Evolutionary conservation across 2,888 invertebrate genomes (phyloP), one percentile per base, ranked within the genome.

Genomic region (Netelia virgata): DNA sequence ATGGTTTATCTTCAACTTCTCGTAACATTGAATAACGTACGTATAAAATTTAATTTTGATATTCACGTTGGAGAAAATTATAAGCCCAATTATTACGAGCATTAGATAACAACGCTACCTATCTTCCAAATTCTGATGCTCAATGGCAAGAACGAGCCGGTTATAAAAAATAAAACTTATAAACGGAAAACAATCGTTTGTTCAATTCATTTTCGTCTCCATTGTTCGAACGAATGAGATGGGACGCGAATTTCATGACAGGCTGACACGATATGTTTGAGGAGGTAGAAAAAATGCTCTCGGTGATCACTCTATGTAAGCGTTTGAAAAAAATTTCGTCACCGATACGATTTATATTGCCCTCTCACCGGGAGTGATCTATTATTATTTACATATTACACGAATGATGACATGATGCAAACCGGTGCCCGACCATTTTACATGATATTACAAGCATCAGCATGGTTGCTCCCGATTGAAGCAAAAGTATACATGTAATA

Each of bases 361-460:
- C 70, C 57, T 57, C 53, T 14, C 59, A 75, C 50, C 53, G 16
- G 69, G 57, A 70, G 79, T 41, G 64, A 11, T 82, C 75, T 70
- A 57, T 28, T 69, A 50, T 70, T 83, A 80, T 83, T 61, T 79
- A 81, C 81, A 81, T 43, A 61, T 70, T 79, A 79, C 70, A 79
- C 75, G 70, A 55, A 66, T 75, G 18, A 72, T 79, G 70, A 63
- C 66, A 55, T 66, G 41, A 70, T 77, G 76, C 43, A 59, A 79
- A 72, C 70, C 41, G 70, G 59, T 75, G 70, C 70, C 61, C 47
- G 75, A 83, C 70, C 69, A 78, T 74, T 61, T 83, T 70, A 57
- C 70, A 76, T 50, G 61, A 80, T 80, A 75, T 72, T 72, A 72
- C 75, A 80, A 83, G 79, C 83, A 68, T 82, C 66, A 75, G 74